Evolutionary conservation across 2,113 vertebrate genomes (phyloP).

Genomic region (Protobothrops flavoviridis): DNA sequence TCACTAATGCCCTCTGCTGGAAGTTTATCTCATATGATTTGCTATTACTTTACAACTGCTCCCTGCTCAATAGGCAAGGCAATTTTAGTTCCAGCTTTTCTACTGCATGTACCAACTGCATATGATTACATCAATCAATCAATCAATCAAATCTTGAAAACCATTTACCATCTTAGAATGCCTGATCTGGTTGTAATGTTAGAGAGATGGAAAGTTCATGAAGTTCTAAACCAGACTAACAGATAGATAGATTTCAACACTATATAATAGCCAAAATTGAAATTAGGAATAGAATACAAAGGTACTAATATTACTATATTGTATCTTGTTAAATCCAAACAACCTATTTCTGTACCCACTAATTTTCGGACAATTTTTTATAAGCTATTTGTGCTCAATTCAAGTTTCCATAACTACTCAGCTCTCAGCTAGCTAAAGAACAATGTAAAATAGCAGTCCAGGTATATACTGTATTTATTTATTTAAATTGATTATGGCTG

Average conservation of each 20-base stretch:
- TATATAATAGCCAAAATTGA: background rate
- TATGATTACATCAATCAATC: background rate
- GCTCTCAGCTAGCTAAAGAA: background rate
- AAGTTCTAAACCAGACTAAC: background rate
- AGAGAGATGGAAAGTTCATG: background rate
- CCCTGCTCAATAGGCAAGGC: background rate
- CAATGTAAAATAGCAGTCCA: background rate
- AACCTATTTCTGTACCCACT: background rate
- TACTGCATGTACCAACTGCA: background rate
- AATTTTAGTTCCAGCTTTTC: background rate
- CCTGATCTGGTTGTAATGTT: background rate
- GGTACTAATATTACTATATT: background rate
- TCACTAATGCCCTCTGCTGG: background rate
- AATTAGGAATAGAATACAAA: background rate
- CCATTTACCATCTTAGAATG: background rate
- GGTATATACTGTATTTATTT: background rate
- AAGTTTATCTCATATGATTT: background rate
- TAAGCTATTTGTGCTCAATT: background rate
- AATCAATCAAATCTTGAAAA: background rate
- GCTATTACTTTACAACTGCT: background rate
- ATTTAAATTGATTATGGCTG: background rate
- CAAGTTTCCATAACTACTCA: conserved; percentile 14
- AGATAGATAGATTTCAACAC: background rate
- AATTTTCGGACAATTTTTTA: background rate
- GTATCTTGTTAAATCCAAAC: background rate